Evolutionary conservation across 1,140 invertebrate genomes (phyloP).

Genomic region (Conopomorpha cramerella): DNA sequence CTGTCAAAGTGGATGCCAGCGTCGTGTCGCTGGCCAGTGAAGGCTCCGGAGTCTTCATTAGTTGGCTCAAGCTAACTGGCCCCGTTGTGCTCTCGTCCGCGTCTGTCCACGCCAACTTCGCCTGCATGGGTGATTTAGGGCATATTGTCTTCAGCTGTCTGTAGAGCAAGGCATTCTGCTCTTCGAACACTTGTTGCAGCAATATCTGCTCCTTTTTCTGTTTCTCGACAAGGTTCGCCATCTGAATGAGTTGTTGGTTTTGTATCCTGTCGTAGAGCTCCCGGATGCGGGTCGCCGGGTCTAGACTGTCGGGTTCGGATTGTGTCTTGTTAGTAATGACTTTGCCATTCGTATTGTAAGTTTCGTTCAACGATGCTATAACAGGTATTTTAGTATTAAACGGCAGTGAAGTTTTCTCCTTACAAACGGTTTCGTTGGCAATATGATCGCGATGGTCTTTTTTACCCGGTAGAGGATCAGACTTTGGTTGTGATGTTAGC

Average conservation of each 20-base stretch:
- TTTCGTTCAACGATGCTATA: neutral
- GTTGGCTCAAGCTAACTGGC: constrained; percentile 42
- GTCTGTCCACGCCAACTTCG: constrained; percentile 37
- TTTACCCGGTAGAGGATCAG: constrained; percentile 22
- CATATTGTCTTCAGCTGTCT: constrained; percentile 61
- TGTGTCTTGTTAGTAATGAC: neutral
- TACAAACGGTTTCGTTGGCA: neutral
- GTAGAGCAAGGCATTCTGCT: constrained; percentile 62
- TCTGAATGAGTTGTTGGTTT: constrained; percentile 64
- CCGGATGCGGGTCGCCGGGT: constrained; percentile 31
- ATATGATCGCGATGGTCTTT: constrained; percentile 18
- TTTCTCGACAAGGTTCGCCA: constrained; percentile 60
- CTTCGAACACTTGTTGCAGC: constrained; percentile 64
- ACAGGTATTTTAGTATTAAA: too few species aligned
- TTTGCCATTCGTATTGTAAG: neutral
- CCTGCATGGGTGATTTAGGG: constrained; percentile 33
- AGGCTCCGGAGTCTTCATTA: constrained; percentile 30
- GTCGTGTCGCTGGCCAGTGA: constrained; percentile 17
- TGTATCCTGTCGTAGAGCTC: constrained; percentile 61
- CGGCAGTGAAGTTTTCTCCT: neutral
- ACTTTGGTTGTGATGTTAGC: constrained; percentile 18
- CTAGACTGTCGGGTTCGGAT: too few species aligned
- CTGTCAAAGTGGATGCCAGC: constrained; percentile 24
- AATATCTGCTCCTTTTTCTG: constrained; percentile 63
- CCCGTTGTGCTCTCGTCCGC: constrained; percentile 23